Conservation (phyloP, 2,888 invertebrate genomes). For the Meiosimyza decipiens region DNA sequence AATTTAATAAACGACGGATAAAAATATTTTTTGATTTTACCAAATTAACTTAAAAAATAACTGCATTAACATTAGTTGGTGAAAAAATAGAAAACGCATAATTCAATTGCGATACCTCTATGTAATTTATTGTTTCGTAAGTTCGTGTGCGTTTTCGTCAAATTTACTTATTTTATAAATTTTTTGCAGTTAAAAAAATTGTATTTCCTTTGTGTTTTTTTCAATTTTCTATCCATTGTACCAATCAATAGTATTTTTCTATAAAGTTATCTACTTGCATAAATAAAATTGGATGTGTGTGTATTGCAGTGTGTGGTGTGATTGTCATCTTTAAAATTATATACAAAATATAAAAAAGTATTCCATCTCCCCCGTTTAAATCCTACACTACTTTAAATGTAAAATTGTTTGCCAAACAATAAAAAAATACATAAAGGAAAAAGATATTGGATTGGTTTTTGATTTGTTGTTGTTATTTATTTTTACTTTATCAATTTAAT, state of each 20-base stretch:
- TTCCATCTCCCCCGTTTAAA: background rate
- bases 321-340: slow-evolving; percentile 9
- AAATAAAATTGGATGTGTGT: background rate
- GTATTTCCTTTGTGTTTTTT: too few relatives aligned
- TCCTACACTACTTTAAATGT: too few relatives aligned
- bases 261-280: background rate
- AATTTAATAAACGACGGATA: background rate
- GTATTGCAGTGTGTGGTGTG: background rate
- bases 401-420: slow-evolving; percentile 8
- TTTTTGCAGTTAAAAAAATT: too few relatives aligned
- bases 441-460: background rate
- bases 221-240: too few relatives aligned
- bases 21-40: slow-evolving; percentile 4
- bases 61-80: background rate
- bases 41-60: background rate
- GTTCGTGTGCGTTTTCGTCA: background rate
- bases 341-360: background rate
- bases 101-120: background rate
- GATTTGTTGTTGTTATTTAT: slow-evolving; percentile 18
- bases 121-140: slow-evolving; percentile 17
- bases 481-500: background rate
- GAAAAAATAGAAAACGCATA: background rate
- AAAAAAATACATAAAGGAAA: slow-evolving; percentile 3
- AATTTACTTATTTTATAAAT: too few relatives aligned
- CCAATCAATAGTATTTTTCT: too few relatives aligned